Evolutionary conservation across 2,797 vertebrate genomes (phyloP).

Genomic region (Leucoraja ocellata): DNA sequence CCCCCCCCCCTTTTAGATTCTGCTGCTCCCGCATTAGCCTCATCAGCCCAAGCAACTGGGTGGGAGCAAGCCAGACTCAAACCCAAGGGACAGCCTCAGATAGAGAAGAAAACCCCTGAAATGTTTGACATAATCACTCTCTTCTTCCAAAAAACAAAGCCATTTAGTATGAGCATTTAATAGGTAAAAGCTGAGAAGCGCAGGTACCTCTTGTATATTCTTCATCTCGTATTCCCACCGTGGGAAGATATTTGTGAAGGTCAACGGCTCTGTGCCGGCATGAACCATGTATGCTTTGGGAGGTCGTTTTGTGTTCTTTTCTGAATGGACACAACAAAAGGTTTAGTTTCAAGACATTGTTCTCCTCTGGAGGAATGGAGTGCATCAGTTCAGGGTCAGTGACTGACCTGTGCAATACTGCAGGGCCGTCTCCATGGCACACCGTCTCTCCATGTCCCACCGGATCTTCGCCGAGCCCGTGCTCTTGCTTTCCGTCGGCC

Average conservation of each 20-base stretch:
- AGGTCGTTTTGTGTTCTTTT: conserved; percentile 63
- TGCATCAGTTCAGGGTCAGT: background rate
- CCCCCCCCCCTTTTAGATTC: too few relatives aligned
- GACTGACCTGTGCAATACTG: conserved; percentile 66
- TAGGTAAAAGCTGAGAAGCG: too few relatives aligned
- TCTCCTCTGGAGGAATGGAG: background rate
- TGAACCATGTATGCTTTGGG: conserved; percentile 63
- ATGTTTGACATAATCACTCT: background rate
- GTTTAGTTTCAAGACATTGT: background rate
- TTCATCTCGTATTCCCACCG: conserved; percentile 58
- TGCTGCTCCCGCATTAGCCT: too few relatives aligned
- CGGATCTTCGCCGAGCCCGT: conserved; percentile 62
- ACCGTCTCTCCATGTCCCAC: conserved; percentile 58
- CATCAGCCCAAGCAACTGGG: too few relatives aligned
- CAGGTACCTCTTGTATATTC: conserved; percentile 51
- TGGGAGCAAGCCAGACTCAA: too few relatives aligned
- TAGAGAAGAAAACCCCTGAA: too few relatives aligned
- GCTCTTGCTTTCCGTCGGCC: conserved; percentile 47
- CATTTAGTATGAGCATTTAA: too few relatives aligned
- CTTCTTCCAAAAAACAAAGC: background rate
- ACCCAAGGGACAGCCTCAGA: too few relatives aligned
- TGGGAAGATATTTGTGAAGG: conserved; percentile 72
- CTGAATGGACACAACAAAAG: conserved; percentile 45
- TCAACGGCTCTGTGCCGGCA: conserved; percentile 63
- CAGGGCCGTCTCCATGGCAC: conserved; percentile 65